A percentile compares a stretch with the other conserved stretches of the same genome.
Conservation (phyloP, 2,113 vertebrate genomes). For the Triplophysa tibetana region DNA sequence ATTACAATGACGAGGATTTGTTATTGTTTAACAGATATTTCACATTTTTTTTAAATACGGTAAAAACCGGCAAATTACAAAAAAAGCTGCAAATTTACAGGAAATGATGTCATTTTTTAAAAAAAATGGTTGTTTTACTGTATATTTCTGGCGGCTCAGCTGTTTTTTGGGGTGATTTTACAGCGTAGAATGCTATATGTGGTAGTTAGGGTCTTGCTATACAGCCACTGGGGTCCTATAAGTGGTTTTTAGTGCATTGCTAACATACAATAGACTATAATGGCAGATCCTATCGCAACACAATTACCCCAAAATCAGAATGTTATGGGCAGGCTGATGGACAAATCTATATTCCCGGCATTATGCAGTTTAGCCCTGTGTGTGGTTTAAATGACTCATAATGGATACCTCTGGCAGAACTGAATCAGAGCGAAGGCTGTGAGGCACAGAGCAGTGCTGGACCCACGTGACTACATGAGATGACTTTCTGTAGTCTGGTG, state of each 20-base stretch:
- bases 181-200: no score
- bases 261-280: background rate
- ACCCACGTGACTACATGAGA: slow-evolving; percentile 31
- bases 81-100: no score
- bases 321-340: slow-evolving; percentile 32
- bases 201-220: no score
- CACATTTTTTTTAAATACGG: no score
- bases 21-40: no score
- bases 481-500: slow-evolving; percentile 4
- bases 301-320: slow-evolving; percentile 14
- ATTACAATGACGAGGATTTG: no score
- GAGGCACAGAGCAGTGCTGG: slow-evolving; percentile 5
- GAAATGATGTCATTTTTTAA: no score
- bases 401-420: slow-evolving; percentile 34
- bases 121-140: no score
- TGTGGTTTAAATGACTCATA: slow-evolving; percentile 12
- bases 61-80: no score
- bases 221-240: no score
- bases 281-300: background rate
- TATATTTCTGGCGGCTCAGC: no score
- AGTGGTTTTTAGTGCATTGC: background rate
- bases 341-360: slow-evolving; percentile 39
- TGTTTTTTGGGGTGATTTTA: no score
- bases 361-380: background rate
- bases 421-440: background rate